A percentile compares a stretch with the other conserved stretches of the same genome.
Evolutionary conservation across 2,888 invertebrate species (phyloP).

Genomic region (Diplolepis rosae): DNA sequence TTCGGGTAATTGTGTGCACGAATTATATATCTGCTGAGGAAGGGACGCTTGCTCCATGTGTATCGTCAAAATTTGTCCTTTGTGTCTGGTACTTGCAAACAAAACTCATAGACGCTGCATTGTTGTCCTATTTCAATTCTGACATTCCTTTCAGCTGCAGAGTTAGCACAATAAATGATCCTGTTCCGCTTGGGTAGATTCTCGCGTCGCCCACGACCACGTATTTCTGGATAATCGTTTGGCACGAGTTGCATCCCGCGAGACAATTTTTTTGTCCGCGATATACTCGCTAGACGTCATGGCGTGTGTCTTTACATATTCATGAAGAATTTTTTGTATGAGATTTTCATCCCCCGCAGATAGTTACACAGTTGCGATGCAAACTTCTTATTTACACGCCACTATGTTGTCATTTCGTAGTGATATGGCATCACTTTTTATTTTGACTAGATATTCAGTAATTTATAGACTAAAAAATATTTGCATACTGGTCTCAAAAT

Average conservation of each 20-base stretch:
- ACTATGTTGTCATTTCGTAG: not conserved
- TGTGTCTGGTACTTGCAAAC: not conserved
- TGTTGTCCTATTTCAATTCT: constrained; percentile 8
- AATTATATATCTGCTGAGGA: not conserved
- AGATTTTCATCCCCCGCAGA: not conserved
- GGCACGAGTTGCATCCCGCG: not conserved
- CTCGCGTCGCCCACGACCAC: not conserved
- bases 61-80: not conserved
- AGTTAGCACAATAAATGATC: constrained; percentile 7
- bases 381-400: not conserved
- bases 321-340: constrained; percentile 2
- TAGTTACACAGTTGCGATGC: not conserved
- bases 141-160: constrained; percentile 16
- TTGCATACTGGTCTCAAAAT: too few species aligned
- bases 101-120: not conserved
- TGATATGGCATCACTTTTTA: not conserved
- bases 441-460: too few species aligned
- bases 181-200: constrained; percentile 9
- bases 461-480: too few species aligned
- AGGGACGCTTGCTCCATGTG: not conserved
- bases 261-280: not conserved
- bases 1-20: too few species aligned
- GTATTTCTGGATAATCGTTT: not conserved
- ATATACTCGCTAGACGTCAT: not conserved
- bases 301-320: not conserved